Conservation (phyloP, 2,888 invertebrate species). For the Cheilosia impressa region DNA sequence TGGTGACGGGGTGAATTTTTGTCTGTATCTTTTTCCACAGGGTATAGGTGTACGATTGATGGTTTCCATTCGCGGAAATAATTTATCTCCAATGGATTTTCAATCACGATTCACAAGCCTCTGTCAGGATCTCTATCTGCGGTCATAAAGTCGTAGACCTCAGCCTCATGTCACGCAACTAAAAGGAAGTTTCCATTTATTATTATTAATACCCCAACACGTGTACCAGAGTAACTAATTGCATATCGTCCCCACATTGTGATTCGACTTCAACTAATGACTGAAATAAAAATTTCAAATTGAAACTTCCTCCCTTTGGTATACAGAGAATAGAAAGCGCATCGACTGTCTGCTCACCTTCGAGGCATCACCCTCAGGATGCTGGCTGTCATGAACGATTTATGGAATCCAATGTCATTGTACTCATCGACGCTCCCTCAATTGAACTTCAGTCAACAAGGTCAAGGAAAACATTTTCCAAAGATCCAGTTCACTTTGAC, state of each 20-base stretch:
- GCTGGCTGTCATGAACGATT: slow-evolving; percentile 66
- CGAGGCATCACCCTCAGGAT: slow-evolving; percentile 43
- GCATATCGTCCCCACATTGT: slow-evolving; percentile 37
- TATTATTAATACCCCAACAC: slow-evolving; percentile 67
- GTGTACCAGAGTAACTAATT: slow-evolving; percentile 62
- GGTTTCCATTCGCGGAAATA: too few relatives aligned
- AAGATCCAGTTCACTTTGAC: slow-evolving; percentile 10
- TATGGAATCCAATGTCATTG: slow-evolving; percentile 62
- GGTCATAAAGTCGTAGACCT: too few relatives aligned
- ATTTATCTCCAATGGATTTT: neutral
- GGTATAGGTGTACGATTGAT: neutral
- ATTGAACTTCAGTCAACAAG: slow-evolving; percentile 76
- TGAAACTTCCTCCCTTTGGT: slow-evolving; percentile 33
- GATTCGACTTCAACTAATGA: slow-evolving; percentile 60
- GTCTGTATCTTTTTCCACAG: neutral
- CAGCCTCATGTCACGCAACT: too few relatives aligned
- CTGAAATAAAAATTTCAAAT: slow-evolving; percentile 51
- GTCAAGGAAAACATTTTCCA: slow-evolving; percentile 64
- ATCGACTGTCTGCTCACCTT: slow-evolving; percentile 37
- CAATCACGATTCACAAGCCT: neutral
- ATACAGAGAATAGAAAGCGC: neutral
- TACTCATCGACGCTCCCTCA: slow-evolving; percentile 52
- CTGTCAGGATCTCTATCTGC: too few relatives aligned
- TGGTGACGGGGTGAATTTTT: slow-evolving; percentile 15
- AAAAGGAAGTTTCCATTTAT: slow-evolving; percentile 15